These are phyloP conservation scores for Chromis chromis DNA, from an alignment of 2,797 vertebrate species.

Conservation along the genomic window DNA sequence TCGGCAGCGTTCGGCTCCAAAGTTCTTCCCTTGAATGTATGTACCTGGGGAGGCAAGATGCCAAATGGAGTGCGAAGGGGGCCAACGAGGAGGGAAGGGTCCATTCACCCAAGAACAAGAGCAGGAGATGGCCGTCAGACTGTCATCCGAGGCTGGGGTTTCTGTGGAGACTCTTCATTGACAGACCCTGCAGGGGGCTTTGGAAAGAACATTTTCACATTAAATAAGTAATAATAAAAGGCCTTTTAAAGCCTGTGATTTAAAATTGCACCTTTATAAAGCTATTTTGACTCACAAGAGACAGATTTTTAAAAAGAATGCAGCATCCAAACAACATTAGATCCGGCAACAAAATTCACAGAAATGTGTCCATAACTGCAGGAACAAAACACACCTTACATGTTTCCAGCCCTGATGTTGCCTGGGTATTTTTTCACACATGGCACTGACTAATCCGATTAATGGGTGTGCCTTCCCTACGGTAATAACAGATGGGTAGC, in stretches of 20 bases:
- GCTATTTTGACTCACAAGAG: background rate
- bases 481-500: no score
- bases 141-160: slow-evolving; percentile 64
- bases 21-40: slow-evolving; percentile 56
- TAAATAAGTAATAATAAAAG: background rate
- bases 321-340: background rate
- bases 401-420: no score
- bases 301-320: background rate
- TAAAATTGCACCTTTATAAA: background rate
- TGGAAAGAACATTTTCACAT: slow-evolving; percentile 45
- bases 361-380: background rate
- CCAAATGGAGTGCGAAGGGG: slow-evolving; percentile 42
- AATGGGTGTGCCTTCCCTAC: no score
- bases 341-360: background rate
- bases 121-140: slow-evolving; percentile 8
- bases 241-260: background rate
- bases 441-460: no score
- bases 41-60: slow-evolving; percentile 48
- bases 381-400: no score
- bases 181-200: slow-evolving; percentile 46
- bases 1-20: slow-evolving; percentile 54
- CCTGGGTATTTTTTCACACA: no score
- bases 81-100: slow-evolving; percentile 31
- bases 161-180: slow-evolving; percentile 54
- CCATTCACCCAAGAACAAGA: slow-evolving; percentile 37